These are phyloP conservation scores for Malurus splendens DNA, from an alignment of 2,797 vertebrate genomes.

Conservation along the genomic window DNA sequence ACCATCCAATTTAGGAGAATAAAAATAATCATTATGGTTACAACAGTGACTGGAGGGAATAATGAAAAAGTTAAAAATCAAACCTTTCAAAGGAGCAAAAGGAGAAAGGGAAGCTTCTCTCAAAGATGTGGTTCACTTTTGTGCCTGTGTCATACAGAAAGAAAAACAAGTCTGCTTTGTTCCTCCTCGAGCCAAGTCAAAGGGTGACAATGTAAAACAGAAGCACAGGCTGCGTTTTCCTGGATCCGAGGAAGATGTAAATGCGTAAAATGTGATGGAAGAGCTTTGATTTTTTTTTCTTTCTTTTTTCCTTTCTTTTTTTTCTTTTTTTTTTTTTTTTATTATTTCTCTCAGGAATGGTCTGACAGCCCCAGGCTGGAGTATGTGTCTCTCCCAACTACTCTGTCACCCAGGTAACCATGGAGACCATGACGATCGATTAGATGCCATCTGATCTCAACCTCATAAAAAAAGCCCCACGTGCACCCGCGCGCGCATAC, in stretches of 20 bases:
- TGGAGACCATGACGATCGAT: conserved; percentile 90
- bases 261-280: conserved; percentile 53
- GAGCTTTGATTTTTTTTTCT: conserved; percentile 14
- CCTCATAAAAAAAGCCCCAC: conserved; percentile 72
- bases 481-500: conserved; percentile 46
- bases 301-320: fast-evolving
- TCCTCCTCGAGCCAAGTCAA: conserved; percentile 26
- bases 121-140: conserved; percentile 3
- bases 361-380: conserved; percentile 75
- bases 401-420: conserved; percentile 84
- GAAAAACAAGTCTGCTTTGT: conserved; percentile 40
- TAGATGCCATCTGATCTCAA: conserved; percentile 86
- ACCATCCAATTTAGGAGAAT: conserved; percentile 35
- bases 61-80: not conserved
- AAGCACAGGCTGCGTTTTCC: not conserved
- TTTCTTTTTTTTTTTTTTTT: not conserved
- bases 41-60: not conserved
- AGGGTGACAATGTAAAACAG: conserved; percentile 35
- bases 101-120: not conserved
- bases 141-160: not conserved
- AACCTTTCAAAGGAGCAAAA: not conserved
- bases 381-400: conserved; percentile 75
- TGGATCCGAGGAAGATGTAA: conserved; percentile 53
- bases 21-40: conserved; percentile 36
- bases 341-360: conserved; percentile 63